A percentile compares a stretch with the other conserved stretches of the same genome.
phyloP scores from a whole-genome alignment of 2,797 vertebrate species.

The Micrastur ruficollis region DNA sequence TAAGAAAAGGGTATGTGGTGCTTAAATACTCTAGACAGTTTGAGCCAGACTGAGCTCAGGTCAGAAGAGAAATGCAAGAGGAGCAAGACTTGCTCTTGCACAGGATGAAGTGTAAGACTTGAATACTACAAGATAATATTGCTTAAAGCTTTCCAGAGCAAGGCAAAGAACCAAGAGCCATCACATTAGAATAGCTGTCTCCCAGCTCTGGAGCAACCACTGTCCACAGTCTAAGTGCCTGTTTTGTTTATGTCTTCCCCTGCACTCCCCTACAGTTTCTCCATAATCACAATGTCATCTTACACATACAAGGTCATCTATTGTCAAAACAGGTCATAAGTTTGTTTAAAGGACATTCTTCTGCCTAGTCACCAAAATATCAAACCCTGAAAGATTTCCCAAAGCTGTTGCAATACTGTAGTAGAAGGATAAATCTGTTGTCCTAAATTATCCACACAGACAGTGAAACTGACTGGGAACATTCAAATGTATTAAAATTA shows the following conservation, averaged over 20 bases:
- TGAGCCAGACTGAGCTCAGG: neutral
- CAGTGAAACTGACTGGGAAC: neutral
- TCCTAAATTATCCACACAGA: neutral
- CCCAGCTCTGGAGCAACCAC: neutral
- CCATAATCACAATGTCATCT: neutral
- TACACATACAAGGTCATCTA: neutral
- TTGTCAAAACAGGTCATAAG: neutral
- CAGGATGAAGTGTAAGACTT: neutral
- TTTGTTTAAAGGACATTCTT: neutral
- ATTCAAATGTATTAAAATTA: neutral
- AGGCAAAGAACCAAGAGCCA: neutral
- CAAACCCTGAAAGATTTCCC: neutral
- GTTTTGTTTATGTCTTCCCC: neutral
- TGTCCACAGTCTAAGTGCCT: fast-evolving
- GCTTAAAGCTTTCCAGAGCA: neutral
- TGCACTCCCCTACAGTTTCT: neutral
- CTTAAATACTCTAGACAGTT: neutral
- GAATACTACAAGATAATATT: neutral
- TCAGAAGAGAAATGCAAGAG: neutral
- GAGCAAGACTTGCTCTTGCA: neutral
- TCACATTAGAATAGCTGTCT: neutral
- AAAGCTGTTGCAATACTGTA: neutral
- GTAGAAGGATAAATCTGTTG: neutral
- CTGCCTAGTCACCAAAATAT: neutral
- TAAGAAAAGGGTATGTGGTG: neutral